A percentile compares a stretch with the other conserved stretches of the same genome.
Evolutionary conservation across 92 coral and sea anemone species (phyloP).

Genomic region (Umimayanthus chanpuru): DNA sequence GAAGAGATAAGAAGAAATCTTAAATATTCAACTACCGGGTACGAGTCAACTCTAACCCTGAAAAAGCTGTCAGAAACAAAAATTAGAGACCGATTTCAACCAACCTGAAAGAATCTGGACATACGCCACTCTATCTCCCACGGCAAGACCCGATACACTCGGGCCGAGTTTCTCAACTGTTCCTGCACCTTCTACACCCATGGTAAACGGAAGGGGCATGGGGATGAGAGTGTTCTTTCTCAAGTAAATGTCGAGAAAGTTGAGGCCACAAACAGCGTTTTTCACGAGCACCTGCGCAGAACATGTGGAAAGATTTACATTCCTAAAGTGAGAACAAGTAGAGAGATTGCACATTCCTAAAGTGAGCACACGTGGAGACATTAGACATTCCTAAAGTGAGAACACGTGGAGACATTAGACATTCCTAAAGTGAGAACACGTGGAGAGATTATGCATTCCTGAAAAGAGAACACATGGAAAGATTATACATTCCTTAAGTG

Average conservation of each 20-base stretch:
- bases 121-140: constrained; percentile 54
- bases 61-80: neutral
- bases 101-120: constrained; percentile 55
- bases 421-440: too few relatives aligned
- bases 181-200: constrained; percentile 62
- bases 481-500: too few relatives aligned
- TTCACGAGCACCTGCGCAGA: constrained; percentile 50
- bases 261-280: constrained; percentile 46
- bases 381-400: too few relatives aligned
- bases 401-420: too few relatives aligned
- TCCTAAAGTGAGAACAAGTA: too few relatives aligned
- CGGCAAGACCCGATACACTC: constrained; percentile 33
- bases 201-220: constrained; percentile 44
- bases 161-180: constrained; percentile 53
- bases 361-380: too few relatives aligned
- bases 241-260: constrained; percentile 48
- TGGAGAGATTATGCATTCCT: too few relatives aligned
- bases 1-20: too few relatives aligned
- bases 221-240: constrained; percentile 43
- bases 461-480: too few relatives aligned
- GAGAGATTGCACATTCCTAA: too few relatives aligned
- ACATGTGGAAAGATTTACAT: neutral
- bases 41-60: too few relatives aligned
- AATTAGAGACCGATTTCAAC: neutral
- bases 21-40: too few relatives aligned